These are phyloP conservation scores for Monopterus albus DNA, from an alignment of 2,113 vertebrate species.

Conservation along the genomic window DNA sequence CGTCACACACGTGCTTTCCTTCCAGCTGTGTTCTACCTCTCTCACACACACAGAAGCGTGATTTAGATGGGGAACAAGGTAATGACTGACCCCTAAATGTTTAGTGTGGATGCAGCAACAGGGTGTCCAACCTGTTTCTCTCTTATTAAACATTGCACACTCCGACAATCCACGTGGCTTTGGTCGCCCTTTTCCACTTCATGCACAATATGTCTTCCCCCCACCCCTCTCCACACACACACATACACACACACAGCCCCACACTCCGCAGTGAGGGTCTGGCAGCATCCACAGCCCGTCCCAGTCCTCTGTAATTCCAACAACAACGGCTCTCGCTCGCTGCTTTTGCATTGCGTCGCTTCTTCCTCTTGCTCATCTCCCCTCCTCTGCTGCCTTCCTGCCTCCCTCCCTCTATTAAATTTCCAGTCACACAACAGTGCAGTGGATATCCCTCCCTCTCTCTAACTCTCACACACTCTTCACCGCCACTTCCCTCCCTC, in stretches of 20 bases:
- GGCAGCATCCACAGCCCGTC: constrained; percentile 55
- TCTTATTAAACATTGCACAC: constrained; percentile 18
- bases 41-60: neutral
- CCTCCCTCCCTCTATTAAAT: constrained; percentile 83
- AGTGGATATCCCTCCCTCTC: constrained; percentile 85
- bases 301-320: constrained; percentile 68
- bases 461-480: constrained; percentile 66
- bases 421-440: constrained; percentile 91
- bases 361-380: constrained; percentile 37
- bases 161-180: constrained; percentile 28
- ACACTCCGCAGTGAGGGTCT: constrained; percentile 55
- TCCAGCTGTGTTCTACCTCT: neutral
- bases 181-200: constrained; percentile 34
- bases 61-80: constrained; percentile 18
- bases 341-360: constrained; percentile 71
- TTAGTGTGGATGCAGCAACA: constrained; percentile 60
- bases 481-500: constrained; percentile 39
- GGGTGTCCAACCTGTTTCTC: constrained; percentile 64
- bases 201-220: constrained; percentile 63
- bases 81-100: constrained; percentile 40
- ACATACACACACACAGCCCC: neutral
- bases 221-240: constrained; percentile 10
- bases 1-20: constrained; percentile 39
- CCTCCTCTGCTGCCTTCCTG: constrained; percentile 53
- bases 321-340: constrained; percentile 59